Base-by-base conservation (phyloP, 2,797 vertebrate species). In the Crypturellus tataupa region DNA sequence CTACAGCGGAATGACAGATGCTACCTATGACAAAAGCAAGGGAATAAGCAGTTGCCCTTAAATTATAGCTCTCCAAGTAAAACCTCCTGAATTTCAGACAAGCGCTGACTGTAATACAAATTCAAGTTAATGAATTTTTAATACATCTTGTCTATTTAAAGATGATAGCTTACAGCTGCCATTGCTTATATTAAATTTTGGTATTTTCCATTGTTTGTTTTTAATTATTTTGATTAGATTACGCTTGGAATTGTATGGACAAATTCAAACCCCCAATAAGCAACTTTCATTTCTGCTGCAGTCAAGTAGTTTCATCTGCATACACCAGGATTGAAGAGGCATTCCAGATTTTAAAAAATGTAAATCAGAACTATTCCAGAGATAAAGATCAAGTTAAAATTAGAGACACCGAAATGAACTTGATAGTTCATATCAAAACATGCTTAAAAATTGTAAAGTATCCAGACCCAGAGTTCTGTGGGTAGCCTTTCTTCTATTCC, bases 191-290 rank as follows among this genome's bases (percentile, higher is more conserved):
- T 96, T 97, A 95, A 96, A 96, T 97, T 97, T 97, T 94, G 94
- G 94, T 96, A 95, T 97, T 96, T 97, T 96, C 94, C 92, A 96
- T 93, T 96, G 96, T 97, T 97, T 97, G 94, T 96, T 96, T 96
- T 97, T 96, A 96, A 96, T 96, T 97, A 97, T 97, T 97, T 96
- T 96, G 92, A 97, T 96, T 96, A 96, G 94, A 97, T 97, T 93
- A 96, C 58, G 80, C 83, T 95, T 93, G 85, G 89, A 91, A 94
- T 95, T 84, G 47, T 95, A 96, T 56, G 70, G 83, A 93, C 75
- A 95, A 90, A 91, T 91, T 94, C 92, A 93, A 90, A 71, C 78
- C 77, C 60, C 80, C 53, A 83, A 90, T 85, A 94, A 97, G 95
- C 87, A 96, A 91, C 92, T 95, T 91, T 80, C 68, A 75, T 79